phyloP scores from a whole-genome alignment of 2,797 vertebrate species.

The Phrynocephalus vlangalii region DNA sequence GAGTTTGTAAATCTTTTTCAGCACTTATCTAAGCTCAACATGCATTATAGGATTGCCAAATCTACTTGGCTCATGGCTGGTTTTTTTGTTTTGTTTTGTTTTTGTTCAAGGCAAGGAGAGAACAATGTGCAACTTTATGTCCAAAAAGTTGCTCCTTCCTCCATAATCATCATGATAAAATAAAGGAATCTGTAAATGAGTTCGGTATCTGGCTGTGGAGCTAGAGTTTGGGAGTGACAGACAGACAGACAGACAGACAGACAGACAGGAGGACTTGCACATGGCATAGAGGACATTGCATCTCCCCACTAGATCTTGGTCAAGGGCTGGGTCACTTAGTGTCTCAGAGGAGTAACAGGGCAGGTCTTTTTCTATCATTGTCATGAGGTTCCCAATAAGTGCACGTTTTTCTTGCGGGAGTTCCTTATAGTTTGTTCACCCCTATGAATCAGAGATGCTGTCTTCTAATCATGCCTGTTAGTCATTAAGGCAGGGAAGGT shows the following conservation, averaged over 20 bases:
- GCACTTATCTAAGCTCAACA: constrained; percentile 75
- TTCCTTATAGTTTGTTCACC: not conserved
- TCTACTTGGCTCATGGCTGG: constrained; percentile 65
- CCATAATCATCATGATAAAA: constrained; percentile 55
- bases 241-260: too few species aligned
- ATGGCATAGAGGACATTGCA: not conserved
- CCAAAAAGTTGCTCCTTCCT: constrained; percentile 58
- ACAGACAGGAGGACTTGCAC: not conserved
- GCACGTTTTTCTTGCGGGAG: not conserved
- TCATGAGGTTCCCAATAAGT: not conserved
- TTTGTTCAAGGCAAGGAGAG: constrained; percentile 55
- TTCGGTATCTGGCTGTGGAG: not conserved
- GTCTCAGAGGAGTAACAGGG: too few species aligned
- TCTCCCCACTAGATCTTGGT: not conserved
- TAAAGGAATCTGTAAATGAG: constrained; percentile 55
- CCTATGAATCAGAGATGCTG: not conserved
- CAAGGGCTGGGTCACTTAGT: not conserved
- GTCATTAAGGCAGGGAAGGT: not conserved
- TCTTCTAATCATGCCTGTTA: not conserved
- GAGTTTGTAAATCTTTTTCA: constrained; percentile 80
- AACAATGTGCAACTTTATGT: constrained; percentile 63
- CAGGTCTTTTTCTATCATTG: not conserved
- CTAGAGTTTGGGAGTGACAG: too few species aligned
- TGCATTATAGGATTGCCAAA: constrained; percentile 75
- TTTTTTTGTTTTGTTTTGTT: not conserved